These are phyloP conservation scores for Tetrapedia diversipes DNA, from an alignment of 2,888 invertebrate genomes.

Conservation along the genomic window DNA sequence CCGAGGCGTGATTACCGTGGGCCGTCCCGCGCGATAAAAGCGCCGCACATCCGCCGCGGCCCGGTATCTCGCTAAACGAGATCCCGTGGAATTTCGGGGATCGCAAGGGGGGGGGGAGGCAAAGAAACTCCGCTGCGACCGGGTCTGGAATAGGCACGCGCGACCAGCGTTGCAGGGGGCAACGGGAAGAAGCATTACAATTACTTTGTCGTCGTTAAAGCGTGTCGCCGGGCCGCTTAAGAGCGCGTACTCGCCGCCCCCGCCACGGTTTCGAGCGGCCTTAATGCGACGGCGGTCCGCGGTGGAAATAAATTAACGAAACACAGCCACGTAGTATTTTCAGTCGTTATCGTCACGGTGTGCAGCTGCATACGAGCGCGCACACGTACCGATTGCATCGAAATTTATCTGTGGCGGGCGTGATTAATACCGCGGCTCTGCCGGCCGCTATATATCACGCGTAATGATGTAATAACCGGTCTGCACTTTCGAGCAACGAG, in stretches of 20 bases:
- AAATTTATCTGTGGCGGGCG: conserved; percentile 63
- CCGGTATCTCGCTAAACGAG: neutral
- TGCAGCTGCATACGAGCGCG: conserved; percentile 51
- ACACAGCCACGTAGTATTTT: conserved; percentile 50
- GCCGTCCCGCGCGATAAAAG: neutral
- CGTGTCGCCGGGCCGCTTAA: conserved; percentile 20
- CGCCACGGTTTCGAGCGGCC: neutral
- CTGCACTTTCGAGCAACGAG: conserved; percentile 54
- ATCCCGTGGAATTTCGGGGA: neutral
- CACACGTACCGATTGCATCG: conserved; percentile 63
- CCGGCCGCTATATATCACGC: conserved; percentile 64
- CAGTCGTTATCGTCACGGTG: conserved; percentile 51
- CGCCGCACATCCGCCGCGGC: neutral
- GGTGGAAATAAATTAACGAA: conserved; percentile 51
- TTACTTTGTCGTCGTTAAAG: conserved; percentile 41
- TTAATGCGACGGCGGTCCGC: conserved; percentile 34
- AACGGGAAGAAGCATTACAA: conserved; percentile 23
- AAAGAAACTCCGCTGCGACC: neutral
- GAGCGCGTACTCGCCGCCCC: neutral
- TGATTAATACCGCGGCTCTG: conserved; percentile 65
- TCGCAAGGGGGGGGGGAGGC: too few relatives aligned
- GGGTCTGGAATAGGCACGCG: too few relatives aligned
- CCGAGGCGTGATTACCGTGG: neutral
- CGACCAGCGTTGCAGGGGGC: neutral
- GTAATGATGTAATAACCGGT: conserved; percentile 72